Percentiles rank a stretch among this genome's conserved stretches.
Conservation (phyloP, 1,140 invertebrate species). For the Drosophila tani region DNA sequence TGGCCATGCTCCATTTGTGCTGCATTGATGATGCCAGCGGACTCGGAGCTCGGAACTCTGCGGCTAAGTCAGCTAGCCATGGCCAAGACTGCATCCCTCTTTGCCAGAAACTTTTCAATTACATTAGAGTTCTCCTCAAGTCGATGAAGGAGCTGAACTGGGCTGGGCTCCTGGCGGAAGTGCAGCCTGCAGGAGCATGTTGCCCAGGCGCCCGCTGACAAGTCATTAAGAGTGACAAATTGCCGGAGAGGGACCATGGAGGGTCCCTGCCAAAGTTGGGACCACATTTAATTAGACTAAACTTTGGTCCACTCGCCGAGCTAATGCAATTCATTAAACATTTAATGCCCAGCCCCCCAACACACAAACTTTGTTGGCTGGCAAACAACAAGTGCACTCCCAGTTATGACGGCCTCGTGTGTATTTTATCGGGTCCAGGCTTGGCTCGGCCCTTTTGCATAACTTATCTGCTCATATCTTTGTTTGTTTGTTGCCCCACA, state of each 20-base stretch:
- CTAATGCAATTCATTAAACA: slow-evolving; percentile 81
- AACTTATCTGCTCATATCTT: slow-evolving; percentile 13
- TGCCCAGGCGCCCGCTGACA: slow-evolving; percentile 66
- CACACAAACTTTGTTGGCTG: slow-evolving; percentile 60
- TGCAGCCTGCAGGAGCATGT: slow-evolving; percentile 21
- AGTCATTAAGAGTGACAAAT: slow-evolving; percentile 81
- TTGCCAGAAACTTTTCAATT: slow-evolving; percentile 73
- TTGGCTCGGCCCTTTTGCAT: slow-evolving; percentile 23
- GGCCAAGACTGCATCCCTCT: slow-evolving; percentile 12
- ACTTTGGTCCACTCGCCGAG: slow-evolving; percentile 47
- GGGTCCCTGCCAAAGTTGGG: slow-evolving; percentile 63
- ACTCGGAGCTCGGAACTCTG: slow-evolving; percentile 7
- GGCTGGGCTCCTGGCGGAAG: background rate
- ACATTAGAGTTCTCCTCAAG: slow-evolving; percentile 68
- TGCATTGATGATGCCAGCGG: slow-evolving; percentile 64
- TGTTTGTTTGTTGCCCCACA: slow-evolving; percentile 1
- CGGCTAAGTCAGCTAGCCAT: slow-evolving; percentile 41
- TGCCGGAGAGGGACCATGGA: slow-evolving; percentile 30
- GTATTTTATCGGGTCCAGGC: background rate
- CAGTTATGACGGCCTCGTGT: slow-evolving; percentile 46
- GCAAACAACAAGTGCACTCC: slow-evolving; percentile 52
- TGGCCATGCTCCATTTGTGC: slow-evolving; percentile 70
- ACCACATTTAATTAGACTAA: slow-evolving; percentile 76
- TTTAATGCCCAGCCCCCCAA: slow-evolving; percentile 56
- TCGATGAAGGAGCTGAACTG: slow-evolving; percentile 37